A percentile compares a stretch with the other conserved stretches of the same genome.
Evolutionary conservation across 2,797 vertebrate species (phyloP).

Genomic region (Anniella stebbinsi): DNA sequence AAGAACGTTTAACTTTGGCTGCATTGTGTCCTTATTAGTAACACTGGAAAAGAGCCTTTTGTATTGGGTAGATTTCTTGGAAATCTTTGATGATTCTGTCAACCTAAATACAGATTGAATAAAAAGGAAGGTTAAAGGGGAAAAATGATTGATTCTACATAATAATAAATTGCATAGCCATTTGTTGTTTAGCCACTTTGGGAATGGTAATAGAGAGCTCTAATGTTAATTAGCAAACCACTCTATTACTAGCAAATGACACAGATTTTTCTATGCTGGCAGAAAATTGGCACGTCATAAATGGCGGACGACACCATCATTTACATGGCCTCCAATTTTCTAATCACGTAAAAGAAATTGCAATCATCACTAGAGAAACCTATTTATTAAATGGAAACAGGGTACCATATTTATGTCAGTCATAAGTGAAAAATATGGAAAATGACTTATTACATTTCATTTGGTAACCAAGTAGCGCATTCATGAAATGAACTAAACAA

Average conservation of each 20-base stretch:
- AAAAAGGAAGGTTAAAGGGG: constrained; percentile 28
- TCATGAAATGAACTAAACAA: constrained; percentile 9
- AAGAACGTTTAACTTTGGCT: neutral
- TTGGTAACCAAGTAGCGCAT: constrained; percentile 24
- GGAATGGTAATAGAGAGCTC: constrained; percentile 11
- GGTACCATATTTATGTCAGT: constrained; percentile 23
- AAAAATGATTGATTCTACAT: constrained; percentile 2
- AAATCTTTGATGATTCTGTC: constrained; percentile 1
- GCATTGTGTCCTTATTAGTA: neutral
- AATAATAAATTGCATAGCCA: constrained; percentile 22
- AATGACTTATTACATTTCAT: neutral
- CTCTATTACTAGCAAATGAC: constrained; percentile 35
- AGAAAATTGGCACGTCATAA: constrained; percentile 28
- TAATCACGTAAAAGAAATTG: constrained; percentile 31
- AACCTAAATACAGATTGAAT: constrained; percentile 1
- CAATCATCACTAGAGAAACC: constrained; percentile 42
- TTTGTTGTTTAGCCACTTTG: constrained; percentile 5
- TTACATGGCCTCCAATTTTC: constrained; percentile 34
- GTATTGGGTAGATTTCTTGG: neutral
- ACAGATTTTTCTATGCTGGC: constrained; percentile 23
- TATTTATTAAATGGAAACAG: constrained; percentile 54
- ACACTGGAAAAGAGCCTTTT: neutral
- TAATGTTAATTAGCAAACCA: constrained; percentile 4
- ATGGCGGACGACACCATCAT: constrained; percentile 34
- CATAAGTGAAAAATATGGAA: constrained; percentile 4